These are phyloP conservation scores for Campoletis sonorensis DNA, from an alignment of 1,140 invertebrate species.

Conservation along the genomic window DNA sequence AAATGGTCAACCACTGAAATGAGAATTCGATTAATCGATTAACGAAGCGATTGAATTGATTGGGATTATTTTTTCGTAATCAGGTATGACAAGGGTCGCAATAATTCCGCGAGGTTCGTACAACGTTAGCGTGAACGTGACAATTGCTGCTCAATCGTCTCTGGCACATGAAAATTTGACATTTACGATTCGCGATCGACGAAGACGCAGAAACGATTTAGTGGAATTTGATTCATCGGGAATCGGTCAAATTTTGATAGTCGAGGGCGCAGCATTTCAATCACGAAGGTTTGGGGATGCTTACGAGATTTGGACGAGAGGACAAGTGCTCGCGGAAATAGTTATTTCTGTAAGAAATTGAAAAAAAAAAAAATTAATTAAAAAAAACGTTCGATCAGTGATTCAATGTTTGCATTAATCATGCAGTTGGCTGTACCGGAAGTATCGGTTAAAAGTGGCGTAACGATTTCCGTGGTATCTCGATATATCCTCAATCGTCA, in stretches of 20 bases:
- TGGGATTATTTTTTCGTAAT: constrained; percentile 49
- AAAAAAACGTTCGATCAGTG: too few species aligned
- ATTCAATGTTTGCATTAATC: neutral
- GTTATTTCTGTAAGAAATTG: constrained; percentile 77
- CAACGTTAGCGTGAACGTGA: constrained; percentile 71
- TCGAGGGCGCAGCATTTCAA: constrained; percentile 78
- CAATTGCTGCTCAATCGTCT: constrained; percentile 55
- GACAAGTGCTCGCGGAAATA: constrained; percentile 78
- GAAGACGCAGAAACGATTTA: constrained; percentile 65
- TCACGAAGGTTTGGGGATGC: constrained; percentile 73
- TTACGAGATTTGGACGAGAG: constrained; percentile 77
- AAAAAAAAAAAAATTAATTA: neutral
- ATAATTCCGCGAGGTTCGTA: constrained; percentile 72
- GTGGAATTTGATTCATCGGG: constrained; percentile 61
- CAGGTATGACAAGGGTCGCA: constrained; percentile 77
- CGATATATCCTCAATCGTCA: constrained; percentile 68
- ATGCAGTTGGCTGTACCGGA: constrained; percentile 59
- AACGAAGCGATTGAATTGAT: neutral
- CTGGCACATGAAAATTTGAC: constrained; percentile 59
- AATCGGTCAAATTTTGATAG: constrained; percentile 63
- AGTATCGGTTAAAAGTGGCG: constrained; percentile 56
- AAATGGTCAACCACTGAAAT: neutral
- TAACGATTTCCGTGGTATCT: constrained; percentile 63
- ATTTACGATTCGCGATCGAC: constrained; percentile 65
- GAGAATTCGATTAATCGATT: neutral